These are phyloP conservation scores for Tragelaphus buxtoni DNA, from an alignment of 2,113 vertebrate genomes.

Conservation along the genomic window DNA sequence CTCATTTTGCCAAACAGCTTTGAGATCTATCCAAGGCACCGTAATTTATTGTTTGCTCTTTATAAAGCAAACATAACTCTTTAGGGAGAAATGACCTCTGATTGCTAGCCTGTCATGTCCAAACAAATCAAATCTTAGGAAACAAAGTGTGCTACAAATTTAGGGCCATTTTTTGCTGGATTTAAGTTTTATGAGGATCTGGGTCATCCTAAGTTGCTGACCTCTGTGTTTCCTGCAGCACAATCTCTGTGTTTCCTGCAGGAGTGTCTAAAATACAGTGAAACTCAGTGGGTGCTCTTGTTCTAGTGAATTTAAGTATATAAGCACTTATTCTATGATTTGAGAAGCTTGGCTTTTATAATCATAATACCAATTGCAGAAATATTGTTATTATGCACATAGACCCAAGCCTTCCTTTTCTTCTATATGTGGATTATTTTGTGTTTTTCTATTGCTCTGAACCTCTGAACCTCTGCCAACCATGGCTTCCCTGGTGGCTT, in stretches of 20 bases:
- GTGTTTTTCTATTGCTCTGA: background rate
- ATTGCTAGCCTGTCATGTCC: background rate
- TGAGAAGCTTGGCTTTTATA: background rate
- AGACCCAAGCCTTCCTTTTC: background rate
- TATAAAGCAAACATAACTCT: background rate
- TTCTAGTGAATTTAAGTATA: background rate
- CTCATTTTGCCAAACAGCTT: background rate
- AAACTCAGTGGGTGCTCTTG: background rate
- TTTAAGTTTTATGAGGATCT: background rate
- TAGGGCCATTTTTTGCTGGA: background rate
- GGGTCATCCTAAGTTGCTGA: background rate
- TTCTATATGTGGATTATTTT: background rate
- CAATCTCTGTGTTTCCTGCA: background rate
- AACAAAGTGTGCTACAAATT: background rate
- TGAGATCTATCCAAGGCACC: background rate
- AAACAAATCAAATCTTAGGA: background rate
- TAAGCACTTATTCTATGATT: background rate
- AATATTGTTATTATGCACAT: background rate
- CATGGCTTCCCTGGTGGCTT: no score
- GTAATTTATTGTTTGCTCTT: conserved; percentile 6
- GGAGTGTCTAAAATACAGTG: background rate
- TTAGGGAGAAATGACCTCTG: background rate
- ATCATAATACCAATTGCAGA: background rate
- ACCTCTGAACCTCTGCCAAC: background rate
- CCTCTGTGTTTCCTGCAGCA: background rate